A percentile compares a stretch with the other conserved stretches of the same genome.
These are phyloP conservation scores for Drosophila ezoana DNA, from an alignment of 2,888 invertebrate species.

Conservation along the genomic window DNA sequence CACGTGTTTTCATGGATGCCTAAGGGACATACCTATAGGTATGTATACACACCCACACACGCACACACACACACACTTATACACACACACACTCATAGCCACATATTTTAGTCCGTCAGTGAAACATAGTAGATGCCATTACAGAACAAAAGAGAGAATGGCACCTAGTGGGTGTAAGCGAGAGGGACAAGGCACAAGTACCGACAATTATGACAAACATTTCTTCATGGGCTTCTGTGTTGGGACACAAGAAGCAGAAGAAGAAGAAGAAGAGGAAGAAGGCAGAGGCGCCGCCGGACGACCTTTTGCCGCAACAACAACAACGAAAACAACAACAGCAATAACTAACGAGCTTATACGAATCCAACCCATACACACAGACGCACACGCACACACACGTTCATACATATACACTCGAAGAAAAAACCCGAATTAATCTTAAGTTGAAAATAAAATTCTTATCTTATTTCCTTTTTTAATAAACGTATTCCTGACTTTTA, in stretches of 20 bases:
- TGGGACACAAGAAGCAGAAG: not conserved
- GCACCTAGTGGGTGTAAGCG: not conserved
- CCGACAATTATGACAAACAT: conserved; percentile 79
- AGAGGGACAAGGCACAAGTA: conserved; percentile 54
- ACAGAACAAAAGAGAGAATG: conserved; percentile 48
- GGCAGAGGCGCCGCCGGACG: conserved; percentile 47
- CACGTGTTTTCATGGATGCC: conserved; percentile 63
- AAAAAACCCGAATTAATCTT: not conserved
- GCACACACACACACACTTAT: not conserved
- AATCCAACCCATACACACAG: conserved; percentile 33
- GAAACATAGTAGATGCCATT: conserved; percentile 49
- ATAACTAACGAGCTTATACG: conserved; percentile 74
- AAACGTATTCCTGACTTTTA: too few relatives aligned
- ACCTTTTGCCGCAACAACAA: conserved; percentile 63
- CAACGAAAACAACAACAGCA: conserved; percentile 31
- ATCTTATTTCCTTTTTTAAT: too few relatives aligned
- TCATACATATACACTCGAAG: conserved; percentile 11
- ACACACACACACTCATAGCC: conserved; percentile 6
- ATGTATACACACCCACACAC: conserved; percentile 1
- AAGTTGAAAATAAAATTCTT: conserved; percentile 3
- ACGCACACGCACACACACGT: conserved; percentile 4
- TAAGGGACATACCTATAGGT: conserved; percentile 24
- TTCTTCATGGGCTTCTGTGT: conserved; percentile 43
- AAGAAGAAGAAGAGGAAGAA: not conserved
- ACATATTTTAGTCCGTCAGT: conserved; percentile 52